Conservation (phyloP, 2,113 vertebrate genomes). For the Gorsachius goisagi region DNA sequence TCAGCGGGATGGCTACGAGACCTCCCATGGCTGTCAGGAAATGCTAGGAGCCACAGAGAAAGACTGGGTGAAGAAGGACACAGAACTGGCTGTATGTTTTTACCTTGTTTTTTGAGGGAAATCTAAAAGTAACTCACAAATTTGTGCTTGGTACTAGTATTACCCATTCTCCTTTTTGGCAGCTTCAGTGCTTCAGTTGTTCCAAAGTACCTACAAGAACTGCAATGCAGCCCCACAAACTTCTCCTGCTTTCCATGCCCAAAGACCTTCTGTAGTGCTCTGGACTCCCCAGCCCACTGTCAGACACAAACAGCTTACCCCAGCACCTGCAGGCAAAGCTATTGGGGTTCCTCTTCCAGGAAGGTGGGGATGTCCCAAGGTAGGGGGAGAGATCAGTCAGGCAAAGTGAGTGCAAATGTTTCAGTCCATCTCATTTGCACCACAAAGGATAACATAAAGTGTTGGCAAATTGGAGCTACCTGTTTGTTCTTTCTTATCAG, state of each 20-base stretch:
- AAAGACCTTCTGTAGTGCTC: background rate
- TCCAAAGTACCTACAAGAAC: background rate
- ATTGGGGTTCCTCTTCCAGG: background rate
- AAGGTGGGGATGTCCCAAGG: background rate
- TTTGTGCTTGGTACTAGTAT: background rate
- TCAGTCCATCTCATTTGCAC: background rate
- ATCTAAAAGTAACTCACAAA: background rate
- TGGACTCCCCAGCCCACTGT: background rate
- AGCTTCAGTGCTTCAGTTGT: background rate
- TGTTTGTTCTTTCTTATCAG: background rate
- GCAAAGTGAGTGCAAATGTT: background rate
- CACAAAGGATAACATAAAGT: background rate
- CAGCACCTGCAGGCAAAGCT: background rate
- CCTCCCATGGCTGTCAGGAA: conserved; percentile 93
- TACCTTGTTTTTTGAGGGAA: background rate
- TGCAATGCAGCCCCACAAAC: background rate
- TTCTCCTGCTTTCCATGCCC: background rate
- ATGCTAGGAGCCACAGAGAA: conserved; percentile 79
- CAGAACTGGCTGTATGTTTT: background rate
- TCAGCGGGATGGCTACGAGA: conserved; percentile 88
- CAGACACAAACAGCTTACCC: background rate
- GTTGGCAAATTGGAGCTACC: background rate
- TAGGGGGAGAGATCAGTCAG: background rate
- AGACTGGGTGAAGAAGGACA: background rate
- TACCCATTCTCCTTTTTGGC: background rate